A percentile compares a stretch with the other conserved stretches of the same genome.
These are phyloP conservation scores for Thalassarche chlororhynchos DNA, from an alignment of 2,113 vertebrate genomes.

Conservation along the genomic window DNA sequence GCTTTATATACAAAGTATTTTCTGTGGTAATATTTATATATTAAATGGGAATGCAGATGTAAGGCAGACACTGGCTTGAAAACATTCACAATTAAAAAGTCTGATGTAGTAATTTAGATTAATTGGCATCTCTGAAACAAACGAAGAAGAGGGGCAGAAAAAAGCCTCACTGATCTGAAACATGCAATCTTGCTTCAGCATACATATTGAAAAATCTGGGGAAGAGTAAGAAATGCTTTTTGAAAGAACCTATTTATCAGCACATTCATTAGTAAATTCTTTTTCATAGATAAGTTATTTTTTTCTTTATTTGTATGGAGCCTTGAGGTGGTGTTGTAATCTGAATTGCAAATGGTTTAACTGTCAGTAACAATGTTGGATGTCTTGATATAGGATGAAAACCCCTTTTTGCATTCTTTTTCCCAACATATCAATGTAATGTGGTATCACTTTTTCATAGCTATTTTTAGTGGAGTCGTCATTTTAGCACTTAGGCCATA, in stretches of 20 bases:
- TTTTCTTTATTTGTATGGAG: background rate
- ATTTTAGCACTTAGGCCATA: background rate
- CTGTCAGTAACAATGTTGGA: background rate
- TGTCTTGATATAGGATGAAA: background rate
- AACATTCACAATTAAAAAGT: background rate
- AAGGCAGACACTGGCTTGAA: conserved; percentile 4
- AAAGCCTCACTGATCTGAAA: background rate
- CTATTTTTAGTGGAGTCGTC: background rate
- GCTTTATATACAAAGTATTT: background rate
- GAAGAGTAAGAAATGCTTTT: background rate
- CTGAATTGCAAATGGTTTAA: background rate
- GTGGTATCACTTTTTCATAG: background rate
- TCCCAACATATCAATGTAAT: background rate
- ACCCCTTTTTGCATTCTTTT: background rate
- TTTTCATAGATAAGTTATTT: background rate
- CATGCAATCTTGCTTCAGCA: background rate
- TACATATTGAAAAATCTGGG: background rate
- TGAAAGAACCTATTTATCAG: background rate
- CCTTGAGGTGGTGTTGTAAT: background rate
- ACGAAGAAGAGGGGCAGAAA: background rate
- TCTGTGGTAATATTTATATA: background rate
- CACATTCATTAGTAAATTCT: background rate
- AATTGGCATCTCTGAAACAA: background rate
- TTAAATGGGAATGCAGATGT: background rate
- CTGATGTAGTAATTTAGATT: background rate